Percentiles rank a stretch among this genome's conserved stretches.
Conservation (phyloP, 2,113 vertebrate genomes). For the Sinosuthora webbiana region DNA sequence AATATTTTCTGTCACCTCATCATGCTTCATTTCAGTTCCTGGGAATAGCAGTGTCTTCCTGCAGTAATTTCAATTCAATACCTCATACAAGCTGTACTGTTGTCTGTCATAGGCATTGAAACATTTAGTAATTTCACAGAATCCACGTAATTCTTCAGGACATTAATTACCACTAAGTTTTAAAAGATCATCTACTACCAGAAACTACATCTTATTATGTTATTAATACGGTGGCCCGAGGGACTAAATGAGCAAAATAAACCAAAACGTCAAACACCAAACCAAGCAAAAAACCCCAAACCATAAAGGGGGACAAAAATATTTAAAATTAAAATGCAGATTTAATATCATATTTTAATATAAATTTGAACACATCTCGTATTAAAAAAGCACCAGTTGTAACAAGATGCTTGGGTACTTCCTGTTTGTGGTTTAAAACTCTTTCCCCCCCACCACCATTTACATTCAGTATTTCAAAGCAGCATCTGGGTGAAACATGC, state of each 20-base stretch:
- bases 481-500: constrained; percentile 74
- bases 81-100: neutral
- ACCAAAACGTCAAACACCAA: neutral
- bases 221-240: neutral
- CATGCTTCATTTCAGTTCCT: neutral
- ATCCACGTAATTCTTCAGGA: neutral
- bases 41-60: neutral
- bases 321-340: neutral
- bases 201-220: neutral
- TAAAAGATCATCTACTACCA: neutral
- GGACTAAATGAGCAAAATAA: neutral
- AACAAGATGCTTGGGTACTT: constrained; percentile 39
- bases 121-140: neutral
- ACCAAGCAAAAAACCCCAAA: neutral
- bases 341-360: neutral
- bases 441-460: neutral
- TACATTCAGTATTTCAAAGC: constrained; percentile 61
- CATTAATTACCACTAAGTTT: neutral
- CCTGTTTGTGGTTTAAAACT: constrained; percentile 4
- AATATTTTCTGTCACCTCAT: neutral
- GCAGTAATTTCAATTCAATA: neutral
- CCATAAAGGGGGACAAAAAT: neutral
- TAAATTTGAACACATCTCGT: neutral
- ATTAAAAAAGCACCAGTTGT: neutral
- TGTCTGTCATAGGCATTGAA: neutral